Evolutionary conservation across 2,113 vertebrate genomes (phyloP).

Genomic region (Quiscalus mexicanus): DNA sequence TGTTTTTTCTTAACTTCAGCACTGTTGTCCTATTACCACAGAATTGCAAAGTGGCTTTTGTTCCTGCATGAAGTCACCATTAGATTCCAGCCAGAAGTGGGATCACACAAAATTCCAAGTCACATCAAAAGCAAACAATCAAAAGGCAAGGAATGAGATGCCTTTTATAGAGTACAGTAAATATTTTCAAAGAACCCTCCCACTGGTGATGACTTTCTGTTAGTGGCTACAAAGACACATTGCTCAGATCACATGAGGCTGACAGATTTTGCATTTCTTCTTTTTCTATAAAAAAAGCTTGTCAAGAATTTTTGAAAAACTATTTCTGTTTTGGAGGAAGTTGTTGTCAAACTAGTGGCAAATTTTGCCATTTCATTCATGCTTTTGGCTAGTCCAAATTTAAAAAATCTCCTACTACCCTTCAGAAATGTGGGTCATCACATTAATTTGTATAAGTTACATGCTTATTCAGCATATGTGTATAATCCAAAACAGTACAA

Average conservation of each 20-base stretch:
- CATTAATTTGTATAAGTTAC: not conserved
- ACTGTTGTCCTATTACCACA: not conserved
- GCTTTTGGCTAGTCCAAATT: not conserved
- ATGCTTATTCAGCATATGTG: not conserved
- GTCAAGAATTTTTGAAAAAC: not conserved
- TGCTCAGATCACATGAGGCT: not conserved
- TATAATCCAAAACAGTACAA: not conserved
- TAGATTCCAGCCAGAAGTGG: not conserved
- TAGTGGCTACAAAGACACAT: not conserved
- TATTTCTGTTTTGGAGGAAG: not conserved
- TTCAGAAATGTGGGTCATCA: not conserved
- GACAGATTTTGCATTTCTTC: fast-evolving
- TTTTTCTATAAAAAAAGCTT: not conserved
- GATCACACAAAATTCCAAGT: not conserved
- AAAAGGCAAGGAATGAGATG: not conserved
- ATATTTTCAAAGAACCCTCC: not conserved
- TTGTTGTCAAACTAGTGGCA: not conserved
- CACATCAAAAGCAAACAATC: not conserved
- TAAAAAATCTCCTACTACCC: not conserved
- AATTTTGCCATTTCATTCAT: not conserved
- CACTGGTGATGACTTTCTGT: not conserved
- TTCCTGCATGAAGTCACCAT: not conserved
- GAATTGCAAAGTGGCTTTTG: not conserved
- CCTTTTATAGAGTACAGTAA: not conserved
- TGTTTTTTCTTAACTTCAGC: not conserved